These are phyloP conservation scores for Acleris laterana DNA, from an alignment of 2,888 invertebrate genomes.

Conservation along the genomic window DNA sequence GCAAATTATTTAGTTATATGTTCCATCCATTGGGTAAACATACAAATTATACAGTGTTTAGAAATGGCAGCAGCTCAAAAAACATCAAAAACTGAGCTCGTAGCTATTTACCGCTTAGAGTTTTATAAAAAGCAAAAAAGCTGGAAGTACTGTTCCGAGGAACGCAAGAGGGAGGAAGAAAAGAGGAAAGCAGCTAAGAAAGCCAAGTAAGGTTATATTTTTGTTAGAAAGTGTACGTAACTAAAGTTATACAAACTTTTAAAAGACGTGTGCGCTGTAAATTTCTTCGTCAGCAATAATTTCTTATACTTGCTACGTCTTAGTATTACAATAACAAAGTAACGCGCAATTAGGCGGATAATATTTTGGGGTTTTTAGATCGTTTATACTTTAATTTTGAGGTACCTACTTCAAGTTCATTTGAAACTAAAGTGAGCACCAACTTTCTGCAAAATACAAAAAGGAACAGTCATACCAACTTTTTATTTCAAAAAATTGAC, in stretches of 20 bases:
- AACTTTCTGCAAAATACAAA: too few species aligned
- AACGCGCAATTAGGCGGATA: too few species aligned
- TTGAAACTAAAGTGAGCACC: too few species aligned
- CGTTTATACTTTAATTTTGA: too few species aligned
- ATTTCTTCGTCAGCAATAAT: too few species aligned
- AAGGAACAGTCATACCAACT: too few species aligned
- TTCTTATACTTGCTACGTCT: too few species aligned
- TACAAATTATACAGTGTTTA: not conserved
- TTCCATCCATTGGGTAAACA: not conserved
- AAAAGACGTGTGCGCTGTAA: too few species aligned
- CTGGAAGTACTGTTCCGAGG: conserved; percentile 54
- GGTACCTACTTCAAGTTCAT: too few species aligned
- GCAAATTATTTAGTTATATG: conserved; percentile 1
- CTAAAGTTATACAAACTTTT: not conserved
- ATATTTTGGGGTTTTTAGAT: too few species aligned
- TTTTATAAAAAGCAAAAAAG: conserved; percentile 65
- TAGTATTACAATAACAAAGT: too few species aligned
- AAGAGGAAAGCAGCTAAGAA: conserved; percentile 38
- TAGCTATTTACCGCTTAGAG: conserved; percentile 60
- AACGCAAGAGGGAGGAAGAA: conserved; percentile 37
- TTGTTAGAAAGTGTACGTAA: not conserved
- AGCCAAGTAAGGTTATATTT: conserved; percentile 38
- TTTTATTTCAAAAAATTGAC: too few species aligned
- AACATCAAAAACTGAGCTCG: conserved; percentile 46
- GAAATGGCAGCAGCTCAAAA: conserved; percentile 24